Base-by-base conservation (phyloP, 2,797 vertebrate genomes). In the Fratercula arctica region DNA sequence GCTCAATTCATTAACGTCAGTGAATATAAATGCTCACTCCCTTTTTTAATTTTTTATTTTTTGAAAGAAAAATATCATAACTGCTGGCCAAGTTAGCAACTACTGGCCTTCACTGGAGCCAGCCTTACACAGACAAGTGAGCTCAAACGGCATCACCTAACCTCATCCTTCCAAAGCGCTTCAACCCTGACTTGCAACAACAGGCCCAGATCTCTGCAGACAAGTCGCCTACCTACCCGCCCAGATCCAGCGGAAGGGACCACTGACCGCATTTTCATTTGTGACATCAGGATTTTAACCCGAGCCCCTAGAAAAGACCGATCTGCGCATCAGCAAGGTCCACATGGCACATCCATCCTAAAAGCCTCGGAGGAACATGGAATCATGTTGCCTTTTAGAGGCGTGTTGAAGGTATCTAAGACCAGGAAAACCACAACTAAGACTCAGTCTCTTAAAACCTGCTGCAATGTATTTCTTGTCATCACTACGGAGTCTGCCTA, bases 1-100 rank as follows among this genome's bases (percentile, higher is more conserved):
- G 59, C 80, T 97, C 96, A 93, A 81, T 63, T 93, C 96, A 89
- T 74, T 72, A 97, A 83, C 67, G 95, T 73, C 64, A 81, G 23
- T 53, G 37, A 94, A 83, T 37, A 87, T 13, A 93, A 97, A 96
- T 17, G 37, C 28, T 93, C 74, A 39, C 59, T 89, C 60, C 11
- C 81, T 90, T 90, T 33, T 90, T 31, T 8, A 17, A 54, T 68
- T 83, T 48, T 91, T 82, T 31, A 31, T 37, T 59, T 75, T 75
- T 54, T 28, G 50, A 53, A 69, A 91, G 14, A 59, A 13, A 54
- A 35, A 45, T 21, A 66, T 31, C 29, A 78, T 33, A 64, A 75
- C 45, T 87, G 66, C 51, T 80, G 61, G 26, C 56, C 78, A 94
- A 31, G 10, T 18, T 41, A 45, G 46, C 1, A 16, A 18, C 66